Percentiles rank a stretch among this genome's conserved stretches.
Evolutionary conservation across 1,140 invertebrate species (phyloP).

Genomic region (Dendroctonus valens): DNA sequence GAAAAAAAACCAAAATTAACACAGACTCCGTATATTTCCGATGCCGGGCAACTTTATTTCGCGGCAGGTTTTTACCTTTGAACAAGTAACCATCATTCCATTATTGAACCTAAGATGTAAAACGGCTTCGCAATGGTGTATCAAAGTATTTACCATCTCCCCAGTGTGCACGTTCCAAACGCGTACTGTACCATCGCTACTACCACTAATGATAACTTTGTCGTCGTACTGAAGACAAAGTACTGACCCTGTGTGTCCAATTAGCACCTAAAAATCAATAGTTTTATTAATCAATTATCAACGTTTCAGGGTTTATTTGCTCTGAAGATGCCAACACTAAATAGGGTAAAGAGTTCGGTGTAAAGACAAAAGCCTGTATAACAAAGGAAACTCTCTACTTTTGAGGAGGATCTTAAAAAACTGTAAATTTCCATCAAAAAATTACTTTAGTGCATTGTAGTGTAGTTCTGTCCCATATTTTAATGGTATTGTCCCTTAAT

Average conservation of each 20-base stretch:
- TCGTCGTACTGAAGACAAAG: constrained; percentile 90
- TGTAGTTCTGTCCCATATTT: constrained; percentile 93
- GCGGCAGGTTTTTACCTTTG: constrained; percentile 68
- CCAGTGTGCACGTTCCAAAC: constrained; percentile 88
- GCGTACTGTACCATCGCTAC: constrained; percentile 94
- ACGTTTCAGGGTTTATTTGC: too few species aligned
- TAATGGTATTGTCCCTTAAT: constrained; percentile 99
- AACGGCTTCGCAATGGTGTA: constrained; percentile 99
- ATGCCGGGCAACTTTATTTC: too few species aligned
- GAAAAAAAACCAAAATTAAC: constrained; percentile 31
- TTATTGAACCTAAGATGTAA: constrained; percentile 97
- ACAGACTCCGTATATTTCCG: too few species aligned
- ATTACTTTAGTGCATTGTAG: constrained; percentile 80
- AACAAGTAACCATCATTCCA: constrained; percentile 99
- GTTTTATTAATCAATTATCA: constrained; percentile 1
- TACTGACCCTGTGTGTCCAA: constrained; percentile 39
- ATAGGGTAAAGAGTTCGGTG: too few species aligned
- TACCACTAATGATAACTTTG: constrained; percentile 97
- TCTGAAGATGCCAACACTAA: too few species aligned
- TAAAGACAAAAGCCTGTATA: too few species aligned
- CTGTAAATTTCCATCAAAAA: neutral
- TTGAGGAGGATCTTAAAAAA: neutral
- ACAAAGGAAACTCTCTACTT: too few species aligned
- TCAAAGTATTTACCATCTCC: constrained; percentile 97
- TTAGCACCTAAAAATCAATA: constrained; percentile 27